These are phyloP conservation scores for Trachurus trachurus DNA, from an alignment of 2,797 vertebrate genomes.

Conservation along the genomic window DNA sequence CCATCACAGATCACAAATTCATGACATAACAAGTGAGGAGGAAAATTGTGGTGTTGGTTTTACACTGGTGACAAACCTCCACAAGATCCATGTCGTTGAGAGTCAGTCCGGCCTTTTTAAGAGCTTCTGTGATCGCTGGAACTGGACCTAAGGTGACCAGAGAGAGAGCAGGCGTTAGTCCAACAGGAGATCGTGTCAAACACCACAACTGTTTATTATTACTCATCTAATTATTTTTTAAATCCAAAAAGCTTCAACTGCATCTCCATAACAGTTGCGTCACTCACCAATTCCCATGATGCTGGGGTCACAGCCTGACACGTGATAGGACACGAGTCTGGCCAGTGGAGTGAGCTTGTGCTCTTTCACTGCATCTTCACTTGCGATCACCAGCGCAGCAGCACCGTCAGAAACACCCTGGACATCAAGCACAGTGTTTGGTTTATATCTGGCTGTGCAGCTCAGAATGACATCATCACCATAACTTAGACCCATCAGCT, in stretches of 20 bases:
- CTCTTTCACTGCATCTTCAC: conserved; percentile 93
- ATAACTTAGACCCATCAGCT: neutral
- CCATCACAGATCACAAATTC: neutral
- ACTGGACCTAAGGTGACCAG: conserved; percentile 90
- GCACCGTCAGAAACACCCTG: conserved; percentile 96
- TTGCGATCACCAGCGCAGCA: conserved; percentile 92
- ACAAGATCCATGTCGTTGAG: conserved; percentile 96
- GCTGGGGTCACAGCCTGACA: conserved; percentile 94
- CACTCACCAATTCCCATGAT: conserved; percentile 98
- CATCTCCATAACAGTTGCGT: neutral
- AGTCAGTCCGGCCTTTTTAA: conserved; percentile 93
- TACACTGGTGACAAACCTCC: conserved; percentile 86
- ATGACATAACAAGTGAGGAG: neutral
- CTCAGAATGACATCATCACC: neutral
- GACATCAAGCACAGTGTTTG: conserved; percentile 7
- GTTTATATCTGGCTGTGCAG: neutral
- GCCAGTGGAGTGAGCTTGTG: conserved; percentile 94
- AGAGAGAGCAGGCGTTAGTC: neutral
- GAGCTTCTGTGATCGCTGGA: conserved; percentile 92
- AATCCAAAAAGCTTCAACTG: neutral
- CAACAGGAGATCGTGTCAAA: neutral
- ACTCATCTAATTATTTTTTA: neutral
- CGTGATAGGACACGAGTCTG: conserved; percentile 93
- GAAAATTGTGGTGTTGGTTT: neutral
- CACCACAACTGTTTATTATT: neutral